Conservation (phyloP, 2,113 vertebrate species). For the Pyxicephalus adspersus region DNA sequence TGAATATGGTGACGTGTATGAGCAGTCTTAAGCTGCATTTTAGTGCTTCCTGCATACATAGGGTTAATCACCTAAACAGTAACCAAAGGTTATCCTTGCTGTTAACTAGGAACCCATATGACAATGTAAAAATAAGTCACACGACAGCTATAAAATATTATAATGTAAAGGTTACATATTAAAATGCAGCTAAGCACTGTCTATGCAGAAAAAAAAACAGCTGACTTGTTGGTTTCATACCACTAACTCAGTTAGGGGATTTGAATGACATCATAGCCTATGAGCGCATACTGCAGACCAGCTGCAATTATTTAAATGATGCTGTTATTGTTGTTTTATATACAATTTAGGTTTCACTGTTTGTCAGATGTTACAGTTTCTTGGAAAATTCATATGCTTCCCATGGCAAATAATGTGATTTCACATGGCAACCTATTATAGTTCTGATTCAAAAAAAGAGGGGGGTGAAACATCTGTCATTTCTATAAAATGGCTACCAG, state of each 20-base stretch:
- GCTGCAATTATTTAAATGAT: conserved; percentile 77
- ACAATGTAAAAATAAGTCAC: conserved; percentile 58
- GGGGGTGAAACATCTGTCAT: conserved; percentile 22
- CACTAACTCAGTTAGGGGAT: conserved; percentile 73
- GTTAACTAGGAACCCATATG: conserved; percentile 17
- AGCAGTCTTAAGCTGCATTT: background rate
- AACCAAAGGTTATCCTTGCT: background rate
- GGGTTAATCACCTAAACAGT: conserved; percentile 2
- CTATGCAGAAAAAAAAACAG: conserved; percentile 78
- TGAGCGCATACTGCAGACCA: conserved; percentile 74
- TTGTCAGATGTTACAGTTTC: conserved; percentile 36
- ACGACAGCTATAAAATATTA: conserved; percentile 61
- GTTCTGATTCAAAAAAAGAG: conserved; percentile 3
- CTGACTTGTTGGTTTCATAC: conserved; percentile 71
- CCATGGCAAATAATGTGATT: conserved; percentile 23
- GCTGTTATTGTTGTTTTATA: conserved; percentile 63
- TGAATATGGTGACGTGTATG: too few relatives aligned
- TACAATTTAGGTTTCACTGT: conserved; percentile 12
- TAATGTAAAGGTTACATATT: conserved; percentile 65
- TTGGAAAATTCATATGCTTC: conserved; percentile 28
- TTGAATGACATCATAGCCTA: conserved; percentile 78
- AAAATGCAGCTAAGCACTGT: conserved; percentile 66
- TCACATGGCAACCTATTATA: conserved; percentile 28
- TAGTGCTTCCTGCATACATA: background rate
- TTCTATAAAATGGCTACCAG: conserved; percentile 19